Conservation (phyloP, 2,797 vertebrate species). For the Champsocephalus esox region DNA sequence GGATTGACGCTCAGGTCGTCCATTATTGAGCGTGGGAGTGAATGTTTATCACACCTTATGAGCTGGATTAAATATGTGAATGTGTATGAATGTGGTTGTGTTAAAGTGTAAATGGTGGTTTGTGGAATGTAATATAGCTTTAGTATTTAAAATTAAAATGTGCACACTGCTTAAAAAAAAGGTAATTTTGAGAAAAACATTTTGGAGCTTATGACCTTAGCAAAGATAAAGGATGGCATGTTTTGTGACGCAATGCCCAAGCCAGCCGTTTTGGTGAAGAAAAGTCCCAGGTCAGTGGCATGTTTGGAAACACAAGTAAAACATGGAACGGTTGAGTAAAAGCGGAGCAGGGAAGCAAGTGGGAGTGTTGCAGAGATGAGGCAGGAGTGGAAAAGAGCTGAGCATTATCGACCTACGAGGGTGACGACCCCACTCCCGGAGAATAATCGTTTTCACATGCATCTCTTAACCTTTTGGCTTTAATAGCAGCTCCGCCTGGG, state of each 20-base stretch:
- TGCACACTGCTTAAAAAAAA: conserved; percentile 25
- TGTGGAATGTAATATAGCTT: too few species aligned
- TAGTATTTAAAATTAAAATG: too few species aligned
- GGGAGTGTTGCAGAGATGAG: conserved; percentile 4
- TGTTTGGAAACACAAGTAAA: conserved; percentile 45
- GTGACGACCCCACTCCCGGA: conserved; percentile 72
- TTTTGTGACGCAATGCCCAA: conserved; percentile 10
- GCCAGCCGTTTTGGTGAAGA: conserved; percentile 13
- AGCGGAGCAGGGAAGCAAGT: conserved; percentile 14
- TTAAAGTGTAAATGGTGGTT: too few species aligned
- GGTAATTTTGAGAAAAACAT: conserved; percentile 21
- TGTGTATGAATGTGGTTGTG: too few species aligned
- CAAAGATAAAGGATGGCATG: conserved; percentile 4
- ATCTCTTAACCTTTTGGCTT: conserved; percentile 76
- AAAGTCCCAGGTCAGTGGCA: conserved; percentile 31
- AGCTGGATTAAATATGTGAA: too few species aligned
- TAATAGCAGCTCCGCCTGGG: conserved; percentile 73
- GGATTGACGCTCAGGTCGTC: too few species aligned
- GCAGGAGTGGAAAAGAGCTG: conserved; percentile 8
- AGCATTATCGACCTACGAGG: conserved; percentile 57
- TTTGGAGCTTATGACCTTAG: conserved; percentile 35
- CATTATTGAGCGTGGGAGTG: too few species aligned
- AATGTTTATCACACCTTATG: too few species aligned
- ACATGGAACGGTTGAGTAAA: conserved; percentile 44
- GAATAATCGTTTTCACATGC: conserved; percentile 82